Base-by-base conservation (phyloP, 2,888 invertebrate genomes). In the Lithodes maja region DNA sequence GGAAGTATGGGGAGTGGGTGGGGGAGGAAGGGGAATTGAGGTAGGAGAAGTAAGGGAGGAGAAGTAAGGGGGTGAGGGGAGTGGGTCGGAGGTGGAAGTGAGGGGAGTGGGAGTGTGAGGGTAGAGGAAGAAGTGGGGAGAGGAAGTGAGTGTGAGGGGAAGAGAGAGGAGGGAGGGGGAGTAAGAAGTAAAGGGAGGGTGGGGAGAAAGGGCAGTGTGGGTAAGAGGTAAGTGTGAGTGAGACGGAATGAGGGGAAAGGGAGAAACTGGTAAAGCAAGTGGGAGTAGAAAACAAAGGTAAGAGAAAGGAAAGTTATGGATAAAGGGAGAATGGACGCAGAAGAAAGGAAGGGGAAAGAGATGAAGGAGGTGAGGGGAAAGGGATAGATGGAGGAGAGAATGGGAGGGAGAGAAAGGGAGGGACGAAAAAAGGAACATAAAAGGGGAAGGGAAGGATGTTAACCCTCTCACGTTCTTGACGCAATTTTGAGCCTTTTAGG, bases 21-120 rank as follows among this genome's bases (percentile, higher is more conserved):
- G 82, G 33, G 9, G 55, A 12, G 71, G n/a, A 15, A 12, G 1
- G 68, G 68, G 71, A 53, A 74, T 50, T 50, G 54, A 75, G 49
- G 68, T 50, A 50, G 79, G 80, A 53, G 86, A 55, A 75, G 71
- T 71, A 81, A 81, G 81, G 75, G 69, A 81, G 52, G 75, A 55
- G 49, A 61, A 71, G 54, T 49, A 55, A 55, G 53, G 61, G 17
- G 81, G 54, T 17, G 69, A 71, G 71, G 75, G 81, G 74, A 33
- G 53, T 7, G 17, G 15, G 15, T 55, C 15, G 61, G 55, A 82
- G 17, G 82, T 33, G 9, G 55, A 12, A 81, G n/a, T n/a, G 15
- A 1, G 68, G 68, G 71, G 50, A 74, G 53, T 50, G 54, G 81
- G 49, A 55, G 50, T 53, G 80, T 69, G 50, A 80, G 53, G 81